Evolutionary conservation across 2,888 invertebrate genomes (phyloP).

Genomic region (Pemphredon lugubris): DNA sequence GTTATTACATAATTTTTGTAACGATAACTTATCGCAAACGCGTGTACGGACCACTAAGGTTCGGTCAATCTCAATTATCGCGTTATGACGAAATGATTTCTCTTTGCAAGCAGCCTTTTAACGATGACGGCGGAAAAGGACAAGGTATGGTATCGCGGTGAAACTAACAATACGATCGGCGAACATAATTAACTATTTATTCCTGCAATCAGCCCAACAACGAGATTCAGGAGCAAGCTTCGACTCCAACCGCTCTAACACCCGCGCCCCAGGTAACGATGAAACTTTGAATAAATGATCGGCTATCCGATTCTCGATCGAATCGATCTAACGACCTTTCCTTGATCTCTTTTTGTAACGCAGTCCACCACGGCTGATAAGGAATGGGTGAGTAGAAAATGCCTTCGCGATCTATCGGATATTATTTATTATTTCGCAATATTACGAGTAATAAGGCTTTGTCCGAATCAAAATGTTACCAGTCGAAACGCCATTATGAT

Average conservation of each 20-base stretch:
- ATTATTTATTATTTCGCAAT: no score
- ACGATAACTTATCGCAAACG: no score
- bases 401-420: no score
- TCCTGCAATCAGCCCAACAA: constrained; percentile 72
- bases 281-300: no score
- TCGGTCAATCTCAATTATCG: no score
- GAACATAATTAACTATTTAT: constrained; percentile 46
- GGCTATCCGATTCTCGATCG: constrained; percentile 5
- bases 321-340: no score
- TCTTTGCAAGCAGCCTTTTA: constrained; percentile 68
- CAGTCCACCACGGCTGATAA: constrained; percentile 68
- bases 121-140: constrained; percentile 69
- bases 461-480: no score
- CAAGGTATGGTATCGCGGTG: constrained; percentile 60
- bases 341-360: constrained; percentile 51
- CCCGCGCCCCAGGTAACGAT: constrained; percentile 74
- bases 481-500: no score
- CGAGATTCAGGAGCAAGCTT: constrained; percentile 73
- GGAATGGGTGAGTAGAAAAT: constrained; percentile 70
- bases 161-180: constrained; percentile 6
- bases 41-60: no score
- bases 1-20: no score
- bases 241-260: constrained; percentile 74
- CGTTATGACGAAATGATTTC: constrained; percentile 1
- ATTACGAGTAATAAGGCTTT: no score